Evolutionary conservation across 2,113 vertebrate species (phyloP).

Genomic region (Galeopterus variegatus): DNA sequence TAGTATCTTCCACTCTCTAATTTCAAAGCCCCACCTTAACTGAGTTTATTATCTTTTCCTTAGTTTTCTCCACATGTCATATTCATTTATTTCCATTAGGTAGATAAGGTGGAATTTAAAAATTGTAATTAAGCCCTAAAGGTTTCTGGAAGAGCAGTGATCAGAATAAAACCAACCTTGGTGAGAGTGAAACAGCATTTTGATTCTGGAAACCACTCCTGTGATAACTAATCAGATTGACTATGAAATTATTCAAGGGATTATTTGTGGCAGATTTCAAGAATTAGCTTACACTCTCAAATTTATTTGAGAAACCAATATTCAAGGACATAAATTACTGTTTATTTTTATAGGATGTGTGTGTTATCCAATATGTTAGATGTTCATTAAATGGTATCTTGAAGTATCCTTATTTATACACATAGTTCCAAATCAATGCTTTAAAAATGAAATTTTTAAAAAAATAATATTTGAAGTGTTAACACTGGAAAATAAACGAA

Average conservation of each 20-base stretch:
- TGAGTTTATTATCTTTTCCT: not conserved
- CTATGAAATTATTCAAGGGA: not conserved
- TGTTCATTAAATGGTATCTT: not conserved
- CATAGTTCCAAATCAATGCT: conserved; percentile 24
- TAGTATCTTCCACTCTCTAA: not conserved
- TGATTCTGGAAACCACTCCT: not conserved
- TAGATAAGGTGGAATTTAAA: conserved; percentile 1
- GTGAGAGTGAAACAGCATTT: not conserved
- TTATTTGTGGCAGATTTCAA: not conserved
- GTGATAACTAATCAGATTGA: not conserved
- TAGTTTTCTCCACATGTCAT: not conserved
- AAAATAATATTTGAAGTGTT: not conserved
- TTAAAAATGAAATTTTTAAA: not conserved
- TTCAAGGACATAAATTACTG: not conserved
- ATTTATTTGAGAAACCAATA: not conserved
- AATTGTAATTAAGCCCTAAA: not conserved
- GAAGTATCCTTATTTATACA: not conserved
- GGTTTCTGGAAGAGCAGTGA: not conserved
- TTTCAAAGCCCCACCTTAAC: not conserved
- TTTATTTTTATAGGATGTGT: not conserved
- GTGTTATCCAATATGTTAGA: not conserved
- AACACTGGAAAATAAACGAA: not conserved
- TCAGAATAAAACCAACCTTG: not conserved
- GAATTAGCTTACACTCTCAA: not conserved
- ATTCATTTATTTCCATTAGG: not conserved